Evolutionary conservation across 2,888 invertebrate species (phyloP).

Genomic region (Nomada lathburiana): DNA sequence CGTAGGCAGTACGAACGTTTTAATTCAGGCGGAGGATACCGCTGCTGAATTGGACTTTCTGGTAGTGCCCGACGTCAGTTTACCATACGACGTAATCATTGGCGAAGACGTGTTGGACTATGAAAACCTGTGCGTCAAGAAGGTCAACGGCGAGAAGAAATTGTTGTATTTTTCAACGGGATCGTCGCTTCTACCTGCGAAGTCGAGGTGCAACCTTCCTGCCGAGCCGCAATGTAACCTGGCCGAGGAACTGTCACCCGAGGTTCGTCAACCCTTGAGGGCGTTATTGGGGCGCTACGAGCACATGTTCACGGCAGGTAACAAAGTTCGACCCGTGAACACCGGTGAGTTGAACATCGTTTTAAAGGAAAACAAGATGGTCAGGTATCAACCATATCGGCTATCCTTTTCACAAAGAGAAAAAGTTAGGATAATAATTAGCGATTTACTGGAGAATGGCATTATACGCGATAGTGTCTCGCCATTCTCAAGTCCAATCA

Average conservation of each 20-base stretch:
- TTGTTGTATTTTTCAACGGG: neutral
- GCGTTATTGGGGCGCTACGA: slow-evolving; percentile 1
- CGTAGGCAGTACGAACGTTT: too few species aligned
- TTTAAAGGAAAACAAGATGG: neutral
- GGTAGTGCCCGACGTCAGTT: slow-evolving; percentile 3
- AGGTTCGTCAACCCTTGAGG: too few species aligned
- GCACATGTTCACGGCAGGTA: slow-evolving; percentile 6
- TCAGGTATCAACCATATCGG: slow-evolving; percentile 10
- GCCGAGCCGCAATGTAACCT: neutral
- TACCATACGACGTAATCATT: slow-evolving; percentile 17
- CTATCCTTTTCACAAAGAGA: neutral
- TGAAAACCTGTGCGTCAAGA: neutral
- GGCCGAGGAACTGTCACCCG: neutral
- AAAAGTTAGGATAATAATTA: neutral
- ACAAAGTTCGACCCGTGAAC: slow-evolving; percentile 4
- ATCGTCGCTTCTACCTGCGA: too few species aligned
- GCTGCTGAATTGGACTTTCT: slow-evolving; percentile 22
- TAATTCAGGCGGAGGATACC: neutral
- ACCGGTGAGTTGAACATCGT: slow-evolving; percentile 10
- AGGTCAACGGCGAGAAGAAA: neutral
- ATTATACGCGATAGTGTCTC: too few species aligned
- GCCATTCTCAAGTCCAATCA: neutral
- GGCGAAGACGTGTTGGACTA: slow-evolving; percentile 4
- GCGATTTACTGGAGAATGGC: neutral
- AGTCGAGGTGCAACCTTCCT: too few species aligned